Base-by-base conservation (phyloP, 2,888 invertebrate species). In the Polyploca ridens region DNA sequence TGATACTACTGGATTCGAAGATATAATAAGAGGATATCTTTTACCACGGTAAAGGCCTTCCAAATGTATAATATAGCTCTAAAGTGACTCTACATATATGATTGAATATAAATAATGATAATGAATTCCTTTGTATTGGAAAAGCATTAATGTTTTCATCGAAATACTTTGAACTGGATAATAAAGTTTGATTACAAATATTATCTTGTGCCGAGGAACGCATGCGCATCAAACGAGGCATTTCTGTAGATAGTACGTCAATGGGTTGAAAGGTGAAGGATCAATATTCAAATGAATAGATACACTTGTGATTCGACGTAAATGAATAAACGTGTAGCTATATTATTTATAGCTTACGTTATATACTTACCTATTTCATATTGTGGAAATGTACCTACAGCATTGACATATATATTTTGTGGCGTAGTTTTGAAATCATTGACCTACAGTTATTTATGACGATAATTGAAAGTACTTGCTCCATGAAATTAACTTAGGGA, bases 211-310 rank as follows among this genome's bases (percentile, higher is more conserved):
- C 10, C 54, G n/a, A 63, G 54, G 41, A 38, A 27, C 33, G 11
- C 7, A 46, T 59, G 59, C 59, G 35, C 59, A 14, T 46, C 46
- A 16, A 46, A 44, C 44, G 7, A 54, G 54, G 16, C 54, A 54
- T 54, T 54, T 54, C 54, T 54, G 49, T 49, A 19, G 54, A 58
- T 63, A 54, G 61, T 27, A 27, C 4, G 11, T 54, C 33, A 60
- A 38, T 19, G 46, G 16, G 46, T 13, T 33, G 1, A 27, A 46
- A 59, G 33, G 59, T 58, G n/a, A 16, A 46, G 33, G 33, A 33
- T 14, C 46, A 59, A n/a, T 33, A 35, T 1, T 41, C 61, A 64
- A 59, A 49, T 16, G 49, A n/a, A 54, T 54, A 54, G 54, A 19
- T 54, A 54, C 0, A 49, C n/a, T 19, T 4, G 19, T 54, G 19